Conservation (phyloP, 2,888 invertebrate species). For the Xestia xanthographa region DNA sequence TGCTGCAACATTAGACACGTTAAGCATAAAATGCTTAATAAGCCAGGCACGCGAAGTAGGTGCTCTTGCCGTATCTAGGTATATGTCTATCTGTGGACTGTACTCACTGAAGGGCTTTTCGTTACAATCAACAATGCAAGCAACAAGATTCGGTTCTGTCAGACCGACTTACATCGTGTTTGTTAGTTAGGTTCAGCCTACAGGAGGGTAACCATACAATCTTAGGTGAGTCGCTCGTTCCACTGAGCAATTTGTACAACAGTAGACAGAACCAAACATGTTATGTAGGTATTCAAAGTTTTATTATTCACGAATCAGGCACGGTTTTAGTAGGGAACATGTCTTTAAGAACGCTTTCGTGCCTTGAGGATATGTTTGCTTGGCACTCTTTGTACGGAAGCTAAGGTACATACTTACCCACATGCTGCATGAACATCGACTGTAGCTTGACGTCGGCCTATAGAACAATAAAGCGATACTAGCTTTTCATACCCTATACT, state of each 20-base stretch:
- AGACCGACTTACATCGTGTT: neutral
- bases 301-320: too few species aligned
- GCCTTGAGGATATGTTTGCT: neutral
- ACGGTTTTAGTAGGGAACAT: too few species aligned
- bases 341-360: neutral
- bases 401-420: neutral
- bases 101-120: neutral
- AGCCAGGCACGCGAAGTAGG: too few species aligned
- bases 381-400: neutral
- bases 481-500: neutral
- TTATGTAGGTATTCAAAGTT: neutral
- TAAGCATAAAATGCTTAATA: too few species aligned
- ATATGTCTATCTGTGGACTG: too few species aligned
- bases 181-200: neutral
- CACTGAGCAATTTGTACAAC: neutral
- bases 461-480: neutral
- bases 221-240: neutral
- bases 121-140: conserved; percentile 27
- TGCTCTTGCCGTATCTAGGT: too few species aligned
- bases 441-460: neutral
- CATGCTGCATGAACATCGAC: neutral
- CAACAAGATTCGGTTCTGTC: conserved; percentile 7
- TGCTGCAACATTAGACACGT: too few species aligned
- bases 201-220: neutral
- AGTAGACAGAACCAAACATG: neutral